These are phyloP conservation scores for Erinaceus europaeus DNA, from an alignment of 2,113 vertebrate species.

Conservation along the genomic window DNA sequence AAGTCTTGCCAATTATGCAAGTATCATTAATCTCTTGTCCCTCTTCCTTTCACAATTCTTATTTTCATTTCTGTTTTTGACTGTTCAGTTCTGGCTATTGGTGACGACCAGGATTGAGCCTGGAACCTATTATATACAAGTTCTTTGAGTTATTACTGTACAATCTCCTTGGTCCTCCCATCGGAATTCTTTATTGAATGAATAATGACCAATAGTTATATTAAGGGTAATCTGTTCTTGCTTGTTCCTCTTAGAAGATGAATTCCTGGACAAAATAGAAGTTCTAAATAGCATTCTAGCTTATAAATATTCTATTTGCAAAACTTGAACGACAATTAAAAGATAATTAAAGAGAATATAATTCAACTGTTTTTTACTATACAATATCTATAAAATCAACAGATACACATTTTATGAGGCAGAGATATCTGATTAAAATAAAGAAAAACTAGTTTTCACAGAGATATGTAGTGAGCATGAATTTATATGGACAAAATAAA, in stretches of 20 bases:
- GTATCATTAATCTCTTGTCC: neutral
- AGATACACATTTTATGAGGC: neutral
- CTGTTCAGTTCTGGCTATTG: too few relatives aligned
- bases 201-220: neutral
- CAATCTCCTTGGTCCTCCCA: neutral
- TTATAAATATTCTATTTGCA: neutral
- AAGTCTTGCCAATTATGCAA: neutral
- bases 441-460: neutral
- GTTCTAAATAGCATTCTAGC: neutral
- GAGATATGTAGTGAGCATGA: neutral
- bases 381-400: neutral
- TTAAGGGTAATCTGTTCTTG: neutral
- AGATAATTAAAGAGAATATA: neutral
- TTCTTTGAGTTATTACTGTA: neutral
- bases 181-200: neutral
- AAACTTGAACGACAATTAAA: neutral
- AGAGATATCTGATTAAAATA: neutral
- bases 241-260: neutral
- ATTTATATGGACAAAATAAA: neutral
- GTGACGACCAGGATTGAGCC: neutral
- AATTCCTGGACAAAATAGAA: slow-evolving; percentile 10
- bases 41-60: slow-evolving; percentile 22
- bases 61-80: too few relatives aligned
- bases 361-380: neutral
- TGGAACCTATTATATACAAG: neutral